These are phyloP conservation scores for Ifrita kowaldi DNA, from an alignment of 2,113 vertebrate genomes.

Conservation along the genomic window DNA sequence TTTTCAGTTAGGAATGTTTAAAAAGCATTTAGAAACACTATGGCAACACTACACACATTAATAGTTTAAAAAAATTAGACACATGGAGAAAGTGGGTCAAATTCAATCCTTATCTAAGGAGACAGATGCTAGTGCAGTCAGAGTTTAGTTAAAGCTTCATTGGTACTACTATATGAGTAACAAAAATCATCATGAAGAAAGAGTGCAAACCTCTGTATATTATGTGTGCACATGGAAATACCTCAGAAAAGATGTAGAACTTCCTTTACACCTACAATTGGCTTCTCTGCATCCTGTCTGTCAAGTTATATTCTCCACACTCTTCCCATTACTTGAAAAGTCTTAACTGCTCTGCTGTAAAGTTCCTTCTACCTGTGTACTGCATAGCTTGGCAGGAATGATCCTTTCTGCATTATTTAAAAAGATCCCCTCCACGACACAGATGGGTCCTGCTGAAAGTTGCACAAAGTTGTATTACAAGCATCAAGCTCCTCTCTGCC, in stretches of 20 bases:
- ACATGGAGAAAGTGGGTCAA: neutral
- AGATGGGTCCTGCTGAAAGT: neutral
- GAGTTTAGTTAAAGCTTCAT: neutral
- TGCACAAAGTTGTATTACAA: neutral
- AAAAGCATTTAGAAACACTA: neutral
- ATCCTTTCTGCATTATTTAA: neutral
- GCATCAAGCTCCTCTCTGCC: neutral
- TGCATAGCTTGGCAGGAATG: neutral
- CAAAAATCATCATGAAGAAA: neutral
- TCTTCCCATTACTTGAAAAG: neutral
- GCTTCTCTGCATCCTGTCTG: neutral
- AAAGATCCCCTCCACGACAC: neutral
- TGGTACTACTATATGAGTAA: neutral
- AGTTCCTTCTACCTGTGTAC: neutral
- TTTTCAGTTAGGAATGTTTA: neutral
- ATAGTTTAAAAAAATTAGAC: neutral
- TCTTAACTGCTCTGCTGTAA: neutral
- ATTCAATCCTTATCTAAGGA: neutral
- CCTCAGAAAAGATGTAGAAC: neutral
- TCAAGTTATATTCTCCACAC: neutral
- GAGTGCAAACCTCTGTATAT: neutral
- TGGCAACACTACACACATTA: neutral
- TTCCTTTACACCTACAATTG: neutral
- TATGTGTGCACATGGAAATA: neutral
- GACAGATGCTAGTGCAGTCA: neutral